Percentiles rank a stretch among this genome's conserved stretches.
These are phyloP conservation scores for Poliocrania exsul DNA, from an alignment of 2,797 vertebrate genomes.

Conservation along the genomic window DNA sequence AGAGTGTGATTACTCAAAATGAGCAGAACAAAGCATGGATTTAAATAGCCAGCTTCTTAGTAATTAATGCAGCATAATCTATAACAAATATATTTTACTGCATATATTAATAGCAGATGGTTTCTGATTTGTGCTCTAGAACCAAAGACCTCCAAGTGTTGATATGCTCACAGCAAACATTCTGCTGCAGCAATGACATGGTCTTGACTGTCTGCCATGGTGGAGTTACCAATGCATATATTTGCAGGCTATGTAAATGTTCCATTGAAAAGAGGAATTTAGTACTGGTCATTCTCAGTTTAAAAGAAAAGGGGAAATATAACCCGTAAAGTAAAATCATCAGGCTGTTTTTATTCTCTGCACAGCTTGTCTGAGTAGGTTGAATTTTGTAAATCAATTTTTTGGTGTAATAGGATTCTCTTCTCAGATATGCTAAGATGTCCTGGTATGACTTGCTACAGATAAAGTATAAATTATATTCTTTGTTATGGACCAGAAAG, in stretches of 20 bases:
- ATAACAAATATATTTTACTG: background rate
- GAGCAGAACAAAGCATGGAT: background rate
- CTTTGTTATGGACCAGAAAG: background rate
- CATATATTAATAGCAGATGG: background rate
- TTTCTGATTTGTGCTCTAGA: background rate
- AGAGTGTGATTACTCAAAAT: background rate
- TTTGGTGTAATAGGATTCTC: background rate
- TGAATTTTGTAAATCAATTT: background rate
- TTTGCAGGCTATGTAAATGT: background rate
- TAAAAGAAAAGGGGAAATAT: background rate
- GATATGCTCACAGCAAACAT: background rate
- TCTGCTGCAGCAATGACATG: background rate
- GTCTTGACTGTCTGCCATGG: background rate
- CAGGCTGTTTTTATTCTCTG: background rate
- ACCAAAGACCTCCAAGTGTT: background rate
- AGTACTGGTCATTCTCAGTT: background rate
- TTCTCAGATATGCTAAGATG: background rate
- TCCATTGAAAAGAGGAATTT: background rate
- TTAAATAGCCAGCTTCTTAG: background rate
- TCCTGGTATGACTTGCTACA: background rate
- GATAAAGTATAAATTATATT: background rate
- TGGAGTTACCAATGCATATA: background rate
- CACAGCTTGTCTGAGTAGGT: background rate
- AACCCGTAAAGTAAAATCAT: background rate
- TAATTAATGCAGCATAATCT: background rate